Evolutionary conservation across 2,113 vertebrate genomes (phyloP), one percentile per base, ranked within the genome.

Genomic region (Myotis brandtii): DNA sequence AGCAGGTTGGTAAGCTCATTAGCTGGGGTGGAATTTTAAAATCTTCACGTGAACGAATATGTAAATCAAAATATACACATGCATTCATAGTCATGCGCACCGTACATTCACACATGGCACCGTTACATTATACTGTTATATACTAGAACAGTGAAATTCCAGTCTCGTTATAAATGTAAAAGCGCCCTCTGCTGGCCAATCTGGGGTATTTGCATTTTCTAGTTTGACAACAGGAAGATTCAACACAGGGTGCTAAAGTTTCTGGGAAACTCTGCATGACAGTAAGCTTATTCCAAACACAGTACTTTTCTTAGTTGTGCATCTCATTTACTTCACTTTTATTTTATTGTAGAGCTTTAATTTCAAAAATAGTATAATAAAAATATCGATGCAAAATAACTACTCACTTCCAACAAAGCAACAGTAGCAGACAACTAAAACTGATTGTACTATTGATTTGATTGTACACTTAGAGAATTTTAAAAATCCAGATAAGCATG

Each of bases 61-160:
- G 92, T 86, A 97, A 95, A 96, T 97, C 96, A 98, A 98, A 98
- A 98, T 98, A 98, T 96, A 98, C 94, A 97, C 97, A 98, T 72
- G 97, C 89, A 94, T 64, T 75, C 96, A 97, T 40, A 97, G 96
- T 95, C 97, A 97, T 97, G 97, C 94, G 97, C 97, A 97, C 83
- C 93, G 62, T 85, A 64, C 81, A 88, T 86, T 92, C 97, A 96
- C 93, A 95, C 95, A 89, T 76, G 85, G 77, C 94, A 95, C 59
- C 25, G 23, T 62, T 27, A 18, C 54, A 76, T 91, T 75, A 30
- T 66, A 70, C 56, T 59, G 83, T 95, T 88, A 87, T 93, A 73
- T 62, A 88, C 79, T 5, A 43, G 48, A 96, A 76, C 82, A 66
- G 91, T 50, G 50, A 94, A 69, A 86, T 94, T 77, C 25, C 43